phyloP scores from a whole-genome alignment of 2,797 vertebrate genomes.

The Cetoscarus ocellatus region DNA sequence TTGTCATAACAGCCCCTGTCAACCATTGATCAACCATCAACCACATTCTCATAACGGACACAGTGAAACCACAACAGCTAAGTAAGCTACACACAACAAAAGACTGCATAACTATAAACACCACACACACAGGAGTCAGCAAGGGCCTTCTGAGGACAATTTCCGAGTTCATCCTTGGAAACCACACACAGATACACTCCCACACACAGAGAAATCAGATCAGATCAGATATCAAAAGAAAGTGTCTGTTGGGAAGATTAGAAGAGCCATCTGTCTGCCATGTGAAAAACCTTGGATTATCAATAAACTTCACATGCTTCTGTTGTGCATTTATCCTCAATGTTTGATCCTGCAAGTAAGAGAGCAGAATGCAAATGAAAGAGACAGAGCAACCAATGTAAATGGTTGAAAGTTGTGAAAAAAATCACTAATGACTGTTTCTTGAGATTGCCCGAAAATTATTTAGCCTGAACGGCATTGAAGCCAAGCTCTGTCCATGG shows the following conservation, averaged over 20 bases:
- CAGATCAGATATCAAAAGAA: conserved; percentile 77
- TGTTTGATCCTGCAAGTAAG: conserved; percentile 44
- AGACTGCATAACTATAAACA: neutral
- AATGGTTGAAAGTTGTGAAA: neutral
- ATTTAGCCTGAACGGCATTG: neutral
- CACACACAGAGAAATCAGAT: conserved; percentile 50
- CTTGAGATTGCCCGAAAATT: neutral
- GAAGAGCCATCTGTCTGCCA: conserved; percentile 77
- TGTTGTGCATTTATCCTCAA: conserved; percentile 35
- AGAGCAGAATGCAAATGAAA: conserved; percentile 32
- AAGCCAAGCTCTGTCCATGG: neutral
- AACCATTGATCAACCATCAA: conserved; percentile 40
- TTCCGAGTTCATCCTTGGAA: conserved; percentile 51
- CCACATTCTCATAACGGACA: conserved; percentile 11
- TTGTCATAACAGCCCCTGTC: conserved; percentile 36
- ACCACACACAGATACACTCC: conserved; percentile 26
- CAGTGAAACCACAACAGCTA: conserved; percentile 30
- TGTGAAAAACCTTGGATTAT: conserved; percentile 72
- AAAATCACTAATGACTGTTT: neutral
- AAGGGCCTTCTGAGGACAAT: conserved; percentile 46
- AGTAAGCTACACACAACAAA: conserved; percentile 25
- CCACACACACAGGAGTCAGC: conserved; percentile 20
- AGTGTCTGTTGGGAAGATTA: conserved; percentile 78
- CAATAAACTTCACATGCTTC: conserved; percentile 70
- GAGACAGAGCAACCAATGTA: conserved; percentile 15